Evolutionary conservation across 2,888 invertebrate genomes (phyloP).

Genomic region (Linyphia triangularis): DNA sequence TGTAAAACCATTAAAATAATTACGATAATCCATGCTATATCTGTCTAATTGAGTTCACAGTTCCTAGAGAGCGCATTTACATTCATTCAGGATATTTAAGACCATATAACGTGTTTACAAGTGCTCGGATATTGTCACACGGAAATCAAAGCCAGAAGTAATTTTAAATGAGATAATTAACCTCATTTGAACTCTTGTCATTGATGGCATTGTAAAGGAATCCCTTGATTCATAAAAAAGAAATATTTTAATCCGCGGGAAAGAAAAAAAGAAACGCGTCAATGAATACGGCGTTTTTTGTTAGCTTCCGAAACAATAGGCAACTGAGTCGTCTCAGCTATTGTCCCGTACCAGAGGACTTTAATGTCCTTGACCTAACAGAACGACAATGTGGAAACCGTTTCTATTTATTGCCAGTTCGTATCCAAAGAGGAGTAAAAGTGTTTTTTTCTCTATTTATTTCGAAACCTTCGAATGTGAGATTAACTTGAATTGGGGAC

Average conservation of each 20-base stretch:
- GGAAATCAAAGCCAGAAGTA: neutral
- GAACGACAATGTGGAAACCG: conserved; percentile 59
- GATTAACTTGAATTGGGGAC: conserved; percentile 12
- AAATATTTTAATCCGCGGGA: conserved; percentile 36
- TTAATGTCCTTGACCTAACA: conserved; percentile 71
- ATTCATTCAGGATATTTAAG: neutral
- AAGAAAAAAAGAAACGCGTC: conserved; percentile 39
- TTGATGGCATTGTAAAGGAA: conserved; percentile 3
- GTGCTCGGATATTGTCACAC: neutral
- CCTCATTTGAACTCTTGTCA: neutral
- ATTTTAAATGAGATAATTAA: conserved; percentile 20
- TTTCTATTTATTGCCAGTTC: conserved; percentile 31
- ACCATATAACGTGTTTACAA: neutral
- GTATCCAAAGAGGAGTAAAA: conserved; percentile 23
- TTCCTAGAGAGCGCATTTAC: neutral
- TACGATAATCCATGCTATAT: no score
- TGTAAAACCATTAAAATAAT: no score
- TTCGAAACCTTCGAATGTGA: conserved; percentile 32
- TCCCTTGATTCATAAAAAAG: conserved; percentile 33
- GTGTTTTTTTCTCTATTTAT: conserved; percentile 17
- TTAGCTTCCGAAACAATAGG: conserved; percentile 59
- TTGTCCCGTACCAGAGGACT: conserved; percentile 43
- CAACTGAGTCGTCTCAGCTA: conserved; percentile 43
- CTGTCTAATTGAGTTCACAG: neutral
- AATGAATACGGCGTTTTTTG: conserved; percentile 59